A percentile compares a stretch with the other conserved stretches of the same genome.
Conservation (phyloP, 1,140 invertebrate species). For the Dreissena polymorpha region DNA sequence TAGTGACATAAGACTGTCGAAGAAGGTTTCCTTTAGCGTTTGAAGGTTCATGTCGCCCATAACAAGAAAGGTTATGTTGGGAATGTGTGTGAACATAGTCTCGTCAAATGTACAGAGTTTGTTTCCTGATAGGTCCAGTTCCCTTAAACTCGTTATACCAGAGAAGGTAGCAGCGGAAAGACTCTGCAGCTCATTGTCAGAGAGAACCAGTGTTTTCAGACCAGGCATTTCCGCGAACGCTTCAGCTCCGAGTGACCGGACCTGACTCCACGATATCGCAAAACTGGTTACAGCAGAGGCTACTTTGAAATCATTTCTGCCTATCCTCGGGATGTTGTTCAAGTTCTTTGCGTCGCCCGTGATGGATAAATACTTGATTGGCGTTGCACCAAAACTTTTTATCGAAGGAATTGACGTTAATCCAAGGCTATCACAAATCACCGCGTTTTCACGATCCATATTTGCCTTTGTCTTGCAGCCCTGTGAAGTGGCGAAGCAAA, state of each 20-base stretch:
- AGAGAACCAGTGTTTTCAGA: conserved; percentile 19
- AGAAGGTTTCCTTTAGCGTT: conserved; percentile 27
- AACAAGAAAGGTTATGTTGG: conserved; percentile 26
- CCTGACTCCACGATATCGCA: conserved; percentile 25
- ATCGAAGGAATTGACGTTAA: no score
- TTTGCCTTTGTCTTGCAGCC: no score
- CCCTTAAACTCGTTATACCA: conserved; percentile 35
- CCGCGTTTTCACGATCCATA: no score
- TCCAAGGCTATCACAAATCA: no score
- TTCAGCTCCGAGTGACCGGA: conserved; percentile 16
- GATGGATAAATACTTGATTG: no score
- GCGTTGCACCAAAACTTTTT: no score
- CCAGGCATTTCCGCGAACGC: conserved; percentile 15
- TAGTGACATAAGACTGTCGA: not conserved
- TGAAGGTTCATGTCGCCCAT: conserved; percentile 43
- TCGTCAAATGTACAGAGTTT: conserved; percentile 36
- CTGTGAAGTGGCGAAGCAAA: no score
- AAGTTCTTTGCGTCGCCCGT: no score
- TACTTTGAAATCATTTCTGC: not conserved
- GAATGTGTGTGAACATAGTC: conserved; percentile 26
- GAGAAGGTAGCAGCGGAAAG: conserved; percentile 26
- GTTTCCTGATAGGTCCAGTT: conserved; percentile 48
- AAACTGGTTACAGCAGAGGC: not conserved
- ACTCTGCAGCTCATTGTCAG: conserved; percentile 26
- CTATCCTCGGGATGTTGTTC: conserved; percentile 30